Conservation (phyloP, 2,888 invertebrate genomes). For the Aricia artaxerxes region DNA sequence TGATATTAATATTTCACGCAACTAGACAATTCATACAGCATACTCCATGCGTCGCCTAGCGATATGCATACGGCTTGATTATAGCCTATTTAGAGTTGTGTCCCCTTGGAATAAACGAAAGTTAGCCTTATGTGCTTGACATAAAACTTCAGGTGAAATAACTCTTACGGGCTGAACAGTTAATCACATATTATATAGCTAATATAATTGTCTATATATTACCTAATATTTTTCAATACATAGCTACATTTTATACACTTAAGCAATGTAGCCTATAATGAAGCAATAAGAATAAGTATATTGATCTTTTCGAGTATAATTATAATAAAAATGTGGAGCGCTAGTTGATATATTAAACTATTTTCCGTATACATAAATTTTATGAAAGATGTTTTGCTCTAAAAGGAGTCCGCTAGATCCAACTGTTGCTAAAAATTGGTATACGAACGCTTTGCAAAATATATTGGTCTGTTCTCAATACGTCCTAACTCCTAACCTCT, state of each 20-base stretch:
- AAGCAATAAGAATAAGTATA: not conserved
- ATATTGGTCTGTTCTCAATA: not conserved
- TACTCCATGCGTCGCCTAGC: not conserved
- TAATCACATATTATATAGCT: not conserved
- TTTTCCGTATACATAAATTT: not conserved
- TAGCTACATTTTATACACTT: conserved; percentile 6
- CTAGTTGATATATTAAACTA: not conserved
- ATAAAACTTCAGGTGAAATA: not conserved
- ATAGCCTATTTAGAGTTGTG: not conserved
- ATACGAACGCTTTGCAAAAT: not conserved
- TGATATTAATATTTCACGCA: not conserved
- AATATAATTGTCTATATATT: not conserved
- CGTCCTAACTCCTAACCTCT: conserved; percentile 7
- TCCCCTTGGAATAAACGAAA: too few species aligned
- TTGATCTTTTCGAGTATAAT: not conserved
- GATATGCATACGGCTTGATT: not conserved
- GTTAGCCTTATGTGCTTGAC: not conserved
- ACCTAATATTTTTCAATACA: conserved; percentile 9
- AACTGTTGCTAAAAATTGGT: not conserved
- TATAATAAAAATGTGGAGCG: not conserved
- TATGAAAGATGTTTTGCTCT: not conserved
- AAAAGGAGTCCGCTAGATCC: not conserved
- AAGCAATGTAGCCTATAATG: not conserved
- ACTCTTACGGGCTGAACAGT: not conserved
- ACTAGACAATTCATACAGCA: not conserved